Evolutionary conservation across 2,888 invertebrate species (phyloP), one percentile per base, ranked within the genome.

Genomic region (Melolontha melolontha): DNA sequence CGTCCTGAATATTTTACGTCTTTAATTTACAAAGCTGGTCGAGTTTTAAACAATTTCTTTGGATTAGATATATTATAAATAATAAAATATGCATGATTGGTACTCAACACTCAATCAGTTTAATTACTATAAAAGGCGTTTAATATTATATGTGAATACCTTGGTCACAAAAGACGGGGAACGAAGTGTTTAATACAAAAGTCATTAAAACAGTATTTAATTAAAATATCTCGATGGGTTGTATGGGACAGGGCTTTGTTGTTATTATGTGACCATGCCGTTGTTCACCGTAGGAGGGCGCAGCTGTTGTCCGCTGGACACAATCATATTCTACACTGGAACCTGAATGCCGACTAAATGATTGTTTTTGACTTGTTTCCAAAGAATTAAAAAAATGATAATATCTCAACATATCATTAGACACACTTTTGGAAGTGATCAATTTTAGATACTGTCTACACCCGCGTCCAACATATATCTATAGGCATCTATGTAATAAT

Each of bases 241-340:
- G 74, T 68, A 75, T 71, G 73, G 77, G 79, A 78, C 79, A 79
- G 73, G 76, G 77, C 76, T 78, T 79, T 79, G 78, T 80, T 77
- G 76, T 75, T 77, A 76, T 77, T 76, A 75, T 78, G 72, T 75
- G 76, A 75, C 75, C 73, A 72, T 75, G 75, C 77, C 74, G 74
- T 74, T 77, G 77, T 74, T 79, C 80, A 70, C 79, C 68, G 73
- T 76, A 75, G 80, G 81, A 74, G 77, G 76, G 77, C 79, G 73
- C 81, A 80, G 79, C 79, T 79, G 79, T 79, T 77, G 74, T 74
- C 70, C 75, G 76, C 71, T 75, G 75, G 75, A 50, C 57, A 66
- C 67, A 66, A 67, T 69, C 66, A 52, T 57, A 67, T 62, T 62
- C 62, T 27, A 49, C 59, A 57, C 41, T 16, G 64, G 29, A 17